phyloP scores from a whole-genome alignment of 2,113 vertebrate species.

The Anoplopoma fimbria region DNA sequence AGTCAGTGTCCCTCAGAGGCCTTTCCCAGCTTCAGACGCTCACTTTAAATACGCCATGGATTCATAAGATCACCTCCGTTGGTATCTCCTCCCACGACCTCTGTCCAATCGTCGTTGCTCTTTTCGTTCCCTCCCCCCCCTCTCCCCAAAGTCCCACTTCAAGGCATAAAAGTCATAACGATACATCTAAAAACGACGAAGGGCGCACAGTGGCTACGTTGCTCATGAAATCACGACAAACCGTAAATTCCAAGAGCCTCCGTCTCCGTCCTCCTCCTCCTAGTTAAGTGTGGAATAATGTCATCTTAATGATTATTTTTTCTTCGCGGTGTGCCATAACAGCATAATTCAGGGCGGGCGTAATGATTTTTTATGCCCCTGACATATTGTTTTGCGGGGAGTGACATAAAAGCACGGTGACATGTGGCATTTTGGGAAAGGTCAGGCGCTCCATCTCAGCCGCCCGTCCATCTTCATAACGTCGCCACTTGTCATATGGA shows the following conservation, averaged over 20 bases:
- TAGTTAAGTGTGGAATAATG: slow-evolving; percentile 88
- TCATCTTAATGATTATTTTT: slow-evolving; percentile 89
- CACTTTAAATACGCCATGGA: slow-evolving; percentile 49
- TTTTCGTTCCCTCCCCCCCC: slow-evolving; percentile 49
- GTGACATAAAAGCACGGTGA: slow-evolving; percentile 99
- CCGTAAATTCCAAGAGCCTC: slow-evolving; percentile 72
- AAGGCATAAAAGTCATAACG: slow-evolving; percentile 71
- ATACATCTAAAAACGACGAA: slow-evolving; percentile 66
- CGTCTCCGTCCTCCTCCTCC: slow-evolving; percentile 53
- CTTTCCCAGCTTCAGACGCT: slow-evolving; percentile 10
- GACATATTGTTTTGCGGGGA: slow-evolving; percentile 98
- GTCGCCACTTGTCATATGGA: slow-evolving; percentile 88
- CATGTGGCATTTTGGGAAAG: slow-evolving; percentile 99
- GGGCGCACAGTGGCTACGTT: slow-evolving; percentile 38
- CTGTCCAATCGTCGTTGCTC: slow-evolving; percentile 54
- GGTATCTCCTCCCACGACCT: slow-evolving; percentile 45
- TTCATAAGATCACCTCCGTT: slow-evolving; percentile 27
- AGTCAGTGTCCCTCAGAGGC: slow-evolving; percentile 50
- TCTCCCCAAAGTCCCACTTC: slow-evolving; percentile 64
- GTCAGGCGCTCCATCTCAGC: slow-evolving; percentile 92
- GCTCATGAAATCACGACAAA: slow-evolving; percentile 74
- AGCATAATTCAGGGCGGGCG: slow-evolving; percentile 89
- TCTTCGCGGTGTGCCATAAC: slow-evolving; percentile 79
- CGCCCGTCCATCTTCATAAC: slow-evolving; percentile 89
- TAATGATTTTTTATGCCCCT: slow-evolving; percentile 99